Percentiles rank a stretch among this genome's conserved stretches.
phyloP scores from a whole-genome alignment of 2,797 vertebrate species.

The Heteromormyrus szaboi region DNA sequence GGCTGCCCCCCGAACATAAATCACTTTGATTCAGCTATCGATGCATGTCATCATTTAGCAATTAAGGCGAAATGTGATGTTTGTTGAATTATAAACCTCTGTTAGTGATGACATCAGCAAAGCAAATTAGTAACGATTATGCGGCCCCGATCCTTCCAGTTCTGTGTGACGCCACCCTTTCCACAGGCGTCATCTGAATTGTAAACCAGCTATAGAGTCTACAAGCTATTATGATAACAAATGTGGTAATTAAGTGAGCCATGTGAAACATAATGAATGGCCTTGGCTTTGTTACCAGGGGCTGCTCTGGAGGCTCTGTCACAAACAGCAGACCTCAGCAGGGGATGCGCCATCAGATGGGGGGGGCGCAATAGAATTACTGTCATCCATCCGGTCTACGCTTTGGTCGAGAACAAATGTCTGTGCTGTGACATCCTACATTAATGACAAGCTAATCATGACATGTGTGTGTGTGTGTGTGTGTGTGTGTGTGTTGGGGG shows the following conservation, averaged over 20 bases:
- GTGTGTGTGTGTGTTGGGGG: background rate
- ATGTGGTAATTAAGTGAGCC: conserved; percentile 13
- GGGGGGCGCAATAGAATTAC: background rate
- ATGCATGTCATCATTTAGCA: background rate
- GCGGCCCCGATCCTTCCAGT: background rate
- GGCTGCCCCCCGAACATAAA: background rate
- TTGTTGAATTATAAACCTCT: conserved; percentile 13
- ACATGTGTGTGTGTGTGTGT: background rate
- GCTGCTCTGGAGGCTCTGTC: background rate
- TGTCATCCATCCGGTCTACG: background rate
- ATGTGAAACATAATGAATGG: conserved; percentile 4
- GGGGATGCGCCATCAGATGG: background rate
- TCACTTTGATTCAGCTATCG: conserved; percentile 2
- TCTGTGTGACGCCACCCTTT: background rate
- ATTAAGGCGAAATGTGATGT: conserved; percentile 3
- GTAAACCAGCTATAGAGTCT: background rate
- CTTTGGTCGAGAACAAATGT: background rate
- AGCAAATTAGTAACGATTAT: conserved; percentile 16
- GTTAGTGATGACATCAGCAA: conserved; percentile 3
- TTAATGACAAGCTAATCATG: background rate
- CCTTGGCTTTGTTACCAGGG: background rate
- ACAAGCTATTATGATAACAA: conserved; percentile 9
- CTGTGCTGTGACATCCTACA: background rate
- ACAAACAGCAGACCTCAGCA: background rate
- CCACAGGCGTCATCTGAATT: background rate